Evolutionary conservation across 2,888 invertebrate species (phyloP).

Genomic region (Archips crataeganus): DNA sequence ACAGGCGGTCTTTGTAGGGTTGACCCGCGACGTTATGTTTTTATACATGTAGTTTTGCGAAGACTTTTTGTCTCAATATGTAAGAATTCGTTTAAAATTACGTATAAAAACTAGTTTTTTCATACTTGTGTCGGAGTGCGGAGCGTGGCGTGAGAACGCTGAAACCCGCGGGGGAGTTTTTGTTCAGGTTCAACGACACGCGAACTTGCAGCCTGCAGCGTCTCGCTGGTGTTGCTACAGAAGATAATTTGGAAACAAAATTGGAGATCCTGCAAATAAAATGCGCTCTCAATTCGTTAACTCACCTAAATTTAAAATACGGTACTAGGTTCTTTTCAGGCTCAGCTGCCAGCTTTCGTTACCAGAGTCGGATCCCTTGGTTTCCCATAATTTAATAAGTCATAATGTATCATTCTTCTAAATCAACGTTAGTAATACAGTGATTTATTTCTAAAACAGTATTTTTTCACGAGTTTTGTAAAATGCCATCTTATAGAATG

Average conservation of each 20-base stretch:
- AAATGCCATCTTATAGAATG: too few species aligned
- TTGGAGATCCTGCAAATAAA: not conserved
- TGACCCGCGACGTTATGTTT: too few species aligned
- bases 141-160: conserved; percentile 75
- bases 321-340: not conserved
- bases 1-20: too few species aligned
- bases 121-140: conserved; percentile 76
- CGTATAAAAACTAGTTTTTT: conserved; percentile 65
- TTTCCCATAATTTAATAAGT: too few species aligned
- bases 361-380: too few species aligned
- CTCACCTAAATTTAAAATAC: not conserved
- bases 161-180: conserved; percentile 82
- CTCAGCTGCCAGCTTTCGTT: too few species aligned
- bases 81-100: conserved; percentile 38
- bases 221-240: conserved; percentile 11
- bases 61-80: conserved; percentile 16
- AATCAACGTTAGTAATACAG: too few species aligned
- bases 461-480: too few species aligned
- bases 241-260: not conserved
- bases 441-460: too few species aligned
- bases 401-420: too few species aligned
- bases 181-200: conserved; percentile 80
- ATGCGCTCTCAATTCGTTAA: not conserved
- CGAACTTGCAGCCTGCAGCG: conserved; percentile 53
- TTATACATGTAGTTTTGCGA: conserved; percentile 11